Evolutionary conservation across 2,113 vertebrate genomes (phyloP).

Genomic region (Hippocampus barbouri): DNA sequence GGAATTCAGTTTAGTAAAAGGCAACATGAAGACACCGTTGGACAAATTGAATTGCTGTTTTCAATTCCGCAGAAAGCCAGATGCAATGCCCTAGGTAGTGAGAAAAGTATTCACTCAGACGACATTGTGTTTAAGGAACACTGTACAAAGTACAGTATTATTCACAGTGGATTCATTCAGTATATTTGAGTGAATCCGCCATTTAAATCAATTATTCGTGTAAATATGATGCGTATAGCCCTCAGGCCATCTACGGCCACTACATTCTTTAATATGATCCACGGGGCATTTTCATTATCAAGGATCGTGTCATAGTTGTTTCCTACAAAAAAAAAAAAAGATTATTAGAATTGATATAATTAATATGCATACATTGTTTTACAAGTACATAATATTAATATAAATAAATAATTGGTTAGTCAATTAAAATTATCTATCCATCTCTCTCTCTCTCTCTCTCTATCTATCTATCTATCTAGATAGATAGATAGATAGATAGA

Average conservation of each 20-base stretch:
- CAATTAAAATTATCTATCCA: too few species aligned
- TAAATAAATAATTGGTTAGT: too few species aligned
- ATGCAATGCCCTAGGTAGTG: not conserved
- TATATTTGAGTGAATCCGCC: not conserved
- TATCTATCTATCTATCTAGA: too few species aligned
- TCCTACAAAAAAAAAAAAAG: too few species aligned
- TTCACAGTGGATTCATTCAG: not conserved
- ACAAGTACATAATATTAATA: too few species aligned
- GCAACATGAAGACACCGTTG: not conserved
- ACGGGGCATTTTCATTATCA: not conserved
- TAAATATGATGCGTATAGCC: too few species aligned
- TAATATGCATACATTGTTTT: too few species aligned
- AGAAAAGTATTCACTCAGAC: constrained; percentile 3
- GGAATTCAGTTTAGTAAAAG: not conserved
- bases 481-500: too few species aligned
- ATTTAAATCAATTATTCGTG: not conserved
- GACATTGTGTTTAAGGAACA: not conserved
- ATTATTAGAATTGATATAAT: too few species aligned
- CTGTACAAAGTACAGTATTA: not conserved
- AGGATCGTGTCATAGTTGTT: not conserved
- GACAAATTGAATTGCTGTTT: constrained; percentile 7
- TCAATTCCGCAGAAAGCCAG: not conserved
- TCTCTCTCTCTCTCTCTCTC: too few species aligned
- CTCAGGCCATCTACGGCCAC: too few species aligned
- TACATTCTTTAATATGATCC: too few species aligned